These are phyloP conservation scores for Crossocerus cetratus DNA, from an alignment of 2,888 invertebrate genomes.

Conservation along the genomic window DNA sequence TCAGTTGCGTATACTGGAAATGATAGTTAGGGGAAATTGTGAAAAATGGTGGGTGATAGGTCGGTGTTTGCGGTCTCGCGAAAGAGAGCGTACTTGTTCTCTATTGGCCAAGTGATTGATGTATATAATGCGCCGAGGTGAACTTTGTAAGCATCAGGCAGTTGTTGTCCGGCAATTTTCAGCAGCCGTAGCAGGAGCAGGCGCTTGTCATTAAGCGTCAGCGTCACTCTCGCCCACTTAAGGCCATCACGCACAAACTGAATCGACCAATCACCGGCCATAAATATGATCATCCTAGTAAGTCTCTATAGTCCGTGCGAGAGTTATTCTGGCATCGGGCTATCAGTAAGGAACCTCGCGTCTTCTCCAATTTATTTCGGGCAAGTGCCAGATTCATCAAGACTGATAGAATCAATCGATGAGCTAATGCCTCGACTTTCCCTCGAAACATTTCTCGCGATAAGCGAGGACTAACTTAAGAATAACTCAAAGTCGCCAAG, in stretches of 20 bases:
- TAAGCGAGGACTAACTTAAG: too few species aligned
- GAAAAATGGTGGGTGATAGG: too few species aligned
- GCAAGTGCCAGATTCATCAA: background rate
- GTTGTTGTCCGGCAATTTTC: conserved; percentile 50
- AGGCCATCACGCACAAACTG: conserved; percentile 51
- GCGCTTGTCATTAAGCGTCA: conserved; percentile 54
- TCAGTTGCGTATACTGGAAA: too few species aligned
- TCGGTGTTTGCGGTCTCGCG: too few species aligned
- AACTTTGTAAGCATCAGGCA: conserved; percentile 46
- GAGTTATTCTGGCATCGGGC: background rate
- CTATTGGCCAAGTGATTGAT: too few species aligned
- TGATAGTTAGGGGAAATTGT: too few species aligned
- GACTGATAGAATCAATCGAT: too few species aligned
- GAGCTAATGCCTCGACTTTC: too few species aligned
- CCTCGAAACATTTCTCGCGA: too few species aligned
- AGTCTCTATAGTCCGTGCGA: conserved; percentile 22
- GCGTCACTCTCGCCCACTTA: conserved; percentile 54
- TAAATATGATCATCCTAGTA: conserved; percentile 43
- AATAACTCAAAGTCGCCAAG: too few species aligned
- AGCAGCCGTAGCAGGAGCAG: conserved; percentile 26
- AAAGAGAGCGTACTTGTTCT: too few species aligned
- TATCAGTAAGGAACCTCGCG: too few species aligned
- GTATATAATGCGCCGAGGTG: background rate
- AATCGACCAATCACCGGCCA: conserved; percentile 49
- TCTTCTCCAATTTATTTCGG: background rate